Evolutionary conservation across 2,888 invertebrate genomes (phyloP).

Genomic region (Therioaphis trifolii): DNA sequence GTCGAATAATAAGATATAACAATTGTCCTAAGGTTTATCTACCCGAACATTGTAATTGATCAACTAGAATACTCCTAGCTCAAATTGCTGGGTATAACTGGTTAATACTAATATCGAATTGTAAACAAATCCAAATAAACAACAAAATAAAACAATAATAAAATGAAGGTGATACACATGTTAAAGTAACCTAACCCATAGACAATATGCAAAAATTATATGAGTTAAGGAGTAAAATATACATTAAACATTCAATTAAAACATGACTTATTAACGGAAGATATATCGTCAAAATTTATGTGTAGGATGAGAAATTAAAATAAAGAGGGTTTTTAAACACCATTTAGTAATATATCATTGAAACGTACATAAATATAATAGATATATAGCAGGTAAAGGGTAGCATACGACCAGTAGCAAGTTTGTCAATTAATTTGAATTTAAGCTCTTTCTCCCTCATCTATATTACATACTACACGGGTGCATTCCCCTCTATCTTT

Average conservation of each 20-base stretch:
- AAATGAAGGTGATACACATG: not conserved
- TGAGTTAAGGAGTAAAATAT: not conserved
- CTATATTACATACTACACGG: no score
- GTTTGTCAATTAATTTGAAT: slow-evolving; percentile 57
- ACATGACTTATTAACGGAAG: not conserved
- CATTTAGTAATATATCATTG: not conserved
- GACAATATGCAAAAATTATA: not conserved
- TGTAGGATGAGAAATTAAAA: not conserved
- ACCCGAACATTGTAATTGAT: slow-evolving; percentile 32
- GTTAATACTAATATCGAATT: not conserved
- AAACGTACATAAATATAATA: not conserved
- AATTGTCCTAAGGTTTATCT: slow-evolving; percentile 44
- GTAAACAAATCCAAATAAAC: not conserved
- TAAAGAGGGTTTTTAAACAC: not conserved
- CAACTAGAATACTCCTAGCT: slow-evolving; percentile 11
- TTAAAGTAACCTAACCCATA: not conserved
- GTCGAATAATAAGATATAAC: slow-evolving; percentile 43
- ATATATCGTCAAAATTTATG: not conserved
- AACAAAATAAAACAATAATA: not conserved
- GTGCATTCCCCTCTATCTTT: no score
- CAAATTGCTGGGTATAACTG: not conserved
- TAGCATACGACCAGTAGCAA: not conserved
- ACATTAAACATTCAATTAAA: slow-evolving; percentile 2
- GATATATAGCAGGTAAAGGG: not conserved
- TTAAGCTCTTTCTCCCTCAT: slow-evolving; percentile 44